Percentiles rank a stretch among this genome's conserved stretches.
Evolutionary conservation across 2,888 invertebrate genomes (phyloP).

Genomic region (Zelleria hepariella): DNA sequence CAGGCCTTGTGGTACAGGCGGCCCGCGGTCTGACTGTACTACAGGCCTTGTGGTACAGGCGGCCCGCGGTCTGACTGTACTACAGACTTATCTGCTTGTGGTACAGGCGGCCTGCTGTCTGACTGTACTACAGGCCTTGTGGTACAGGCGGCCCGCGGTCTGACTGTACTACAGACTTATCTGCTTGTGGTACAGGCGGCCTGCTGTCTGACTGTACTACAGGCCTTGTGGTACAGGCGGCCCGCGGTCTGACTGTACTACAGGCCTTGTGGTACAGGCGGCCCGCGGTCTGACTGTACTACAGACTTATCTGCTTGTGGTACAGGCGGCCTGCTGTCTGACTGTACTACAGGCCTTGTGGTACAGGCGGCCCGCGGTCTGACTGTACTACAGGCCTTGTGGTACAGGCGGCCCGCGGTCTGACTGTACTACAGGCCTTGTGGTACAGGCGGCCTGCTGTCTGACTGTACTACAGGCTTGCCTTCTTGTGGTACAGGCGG

Average conservation of each 20-base stretch:
- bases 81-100: neutral
- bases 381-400: slow-evolving; percentile 17
- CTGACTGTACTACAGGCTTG: slow-evolving; percentile 22
- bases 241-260: slow-evolving; percentile 35
- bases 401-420: slow-evolving; percentile 22
- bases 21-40: slow-evolving; percentile 36
- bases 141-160: too few species aligned
- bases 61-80: slow-evolving; percentile 34
- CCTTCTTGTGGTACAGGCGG: slow-evolving; percentile 13
- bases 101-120: slow-evolving; percentile 23
- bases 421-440: slow-evolving; percentile 15
- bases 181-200: slow-evolving; percentile 16
- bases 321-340: slow-evolving; percentile 24
- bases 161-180: slow-evolving; percentile 19
- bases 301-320: neutral
- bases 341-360: slow-evolving; percentile 11
- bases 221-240: neutral
- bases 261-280: slow-evolving; percentile 5
- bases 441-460: too few species aligned
- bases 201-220: slow-evolving; percentile 21
- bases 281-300: slow-evolving; percentile 33
- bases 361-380: too few species aligned
- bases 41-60: neutral
- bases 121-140: slow-evolving; percentile 13
- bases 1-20: neutral